phyloP scores from a whole-genome alignment of 1,140 invertebrate species.

The Zaprionus capensis region DNA sequence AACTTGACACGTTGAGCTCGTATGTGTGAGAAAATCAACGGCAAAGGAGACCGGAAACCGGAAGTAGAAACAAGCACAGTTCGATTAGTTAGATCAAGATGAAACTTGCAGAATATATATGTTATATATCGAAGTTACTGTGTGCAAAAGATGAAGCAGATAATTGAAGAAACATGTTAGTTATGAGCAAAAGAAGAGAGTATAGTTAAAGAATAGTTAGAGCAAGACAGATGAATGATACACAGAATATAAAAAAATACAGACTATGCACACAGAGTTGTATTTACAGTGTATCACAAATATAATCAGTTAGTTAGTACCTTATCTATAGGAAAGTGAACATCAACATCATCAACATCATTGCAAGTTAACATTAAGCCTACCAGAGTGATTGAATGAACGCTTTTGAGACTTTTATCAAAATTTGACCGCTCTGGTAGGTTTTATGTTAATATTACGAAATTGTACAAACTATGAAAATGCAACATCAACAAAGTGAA shows the following conservation, averaged over 20 bases:
- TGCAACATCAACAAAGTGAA: too few species aligned
- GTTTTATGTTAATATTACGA: slow-evolving; percentile 1
- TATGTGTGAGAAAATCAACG: slow-evolving; percentile 45
- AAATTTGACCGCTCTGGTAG: slow-evolving; percentile 5
- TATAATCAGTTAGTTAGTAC: too few species aligned
- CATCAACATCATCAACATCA: neutral
- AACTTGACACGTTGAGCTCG: slow-evolving; percentile 82
- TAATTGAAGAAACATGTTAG: too few species aligned
- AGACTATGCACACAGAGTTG: too few species aligned
- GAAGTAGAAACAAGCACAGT: neutral
- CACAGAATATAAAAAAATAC: too few species aligned
- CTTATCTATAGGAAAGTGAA: neutral
- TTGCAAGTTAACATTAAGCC: neutral
- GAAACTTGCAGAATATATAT: neutral
- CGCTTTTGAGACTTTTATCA: neutral
- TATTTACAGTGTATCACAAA: too few species aligned
- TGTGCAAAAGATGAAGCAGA: neutral
- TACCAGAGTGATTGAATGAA: slow-evolving; percentile 7
- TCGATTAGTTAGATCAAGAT: too few species aligned
- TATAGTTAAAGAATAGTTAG: too few species aligned
- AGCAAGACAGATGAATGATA: too few species aligned
- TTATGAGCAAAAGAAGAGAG: neutral
- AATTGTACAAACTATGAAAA: neutral
- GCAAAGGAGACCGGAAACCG: neutral
- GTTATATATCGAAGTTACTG: neutral